Evolutionary conservation across 92 coral and sea anemone species (phyloP).

Genomic region (Bergia sp.): DNA sequence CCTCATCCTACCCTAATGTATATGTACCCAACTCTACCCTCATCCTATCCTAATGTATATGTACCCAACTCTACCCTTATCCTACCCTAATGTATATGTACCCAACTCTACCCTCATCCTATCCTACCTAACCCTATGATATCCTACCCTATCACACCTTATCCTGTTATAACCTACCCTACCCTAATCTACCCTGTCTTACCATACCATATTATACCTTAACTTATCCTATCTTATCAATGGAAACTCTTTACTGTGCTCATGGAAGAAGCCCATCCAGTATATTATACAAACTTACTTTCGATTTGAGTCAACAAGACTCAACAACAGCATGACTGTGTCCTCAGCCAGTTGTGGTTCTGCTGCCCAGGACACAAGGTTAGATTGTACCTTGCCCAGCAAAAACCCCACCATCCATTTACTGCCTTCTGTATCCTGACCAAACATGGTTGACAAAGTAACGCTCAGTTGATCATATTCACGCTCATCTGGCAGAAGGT

Average conservation of each 20-base stretch:
- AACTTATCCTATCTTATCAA: background rate
- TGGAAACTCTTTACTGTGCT: background rate
- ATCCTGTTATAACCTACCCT: too few species aligned
- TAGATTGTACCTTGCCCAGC: constrained; percentile 81
- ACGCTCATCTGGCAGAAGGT: constrained; percentile 85
- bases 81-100: too few species aligned
- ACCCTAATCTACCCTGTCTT: too few species aligned
- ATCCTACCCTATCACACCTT: background rate
- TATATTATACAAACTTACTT: constrained; percentile 57
- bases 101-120: background rate
- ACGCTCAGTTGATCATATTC: constrained; percentile 87
- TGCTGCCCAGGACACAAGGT: constrained; percentile 87
- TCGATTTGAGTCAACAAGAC: constrained; percentile 79
- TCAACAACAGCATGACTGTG: constrained; percentile 79
- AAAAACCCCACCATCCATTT: constrained; percentile 88
- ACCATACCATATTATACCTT: too few species aligned
- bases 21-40: too few species aligned
- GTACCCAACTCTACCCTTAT: too few species aligned
- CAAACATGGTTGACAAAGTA: constrained; percentile 74
- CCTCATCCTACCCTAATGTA: too few species aligned
- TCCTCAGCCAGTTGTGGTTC: constrained; percentile 89
- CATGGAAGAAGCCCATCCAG: background rate
- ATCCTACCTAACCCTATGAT: background rate
- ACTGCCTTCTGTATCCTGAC: constrained; percentile 79
- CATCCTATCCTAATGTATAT: too few species aligned